Conservation (phyloP, 2,113 vertebrate genomes). For the Xyrauchen texanus region DNA sequence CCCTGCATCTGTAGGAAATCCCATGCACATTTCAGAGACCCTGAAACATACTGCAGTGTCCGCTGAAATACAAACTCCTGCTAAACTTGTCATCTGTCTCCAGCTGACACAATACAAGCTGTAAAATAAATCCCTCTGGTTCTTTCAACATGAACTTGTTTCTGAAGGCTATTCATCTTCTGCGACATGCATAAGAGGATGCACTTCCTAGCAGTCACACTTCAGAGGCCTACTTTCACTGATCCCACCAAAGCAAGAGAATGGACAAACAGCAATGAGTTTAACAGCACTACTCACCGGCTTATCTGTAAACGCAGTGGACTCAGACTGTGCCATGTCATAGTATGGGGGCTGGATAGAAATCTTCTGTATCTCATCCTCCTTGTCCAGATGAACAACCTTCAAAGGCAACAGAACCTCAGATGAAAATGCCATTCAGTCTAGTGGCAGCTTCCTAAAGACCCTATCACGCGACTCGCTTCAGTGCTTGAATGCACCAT, state of each 20-base stretch:
- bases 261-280: slow-evolving; percentile 16
- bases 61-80: not conserved
- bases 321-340: slow-evolving; percentile 82
- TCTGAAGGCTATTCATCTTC: slow-evolving; percentile 26
- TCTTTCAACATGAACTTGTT: slow-evolving; percentile 4
- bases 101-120: slow-evolving; percentile 11
- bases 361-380: slow-evolving; percentile 83
- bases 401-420: slow-evolving; percentile 65
- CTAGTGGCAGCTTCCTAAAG: not conserved
- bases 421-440: slow-evolving; percentile 27
- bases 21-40: not conserved
- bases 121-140: slow-evolving; percentile 19
- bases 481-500: not conserved
- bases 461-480: not conserved
- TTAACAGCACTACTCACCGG: slow-evolving; percentile 77
- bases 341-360: slow-evolving; percentile 85
- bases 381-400: slow-evolving; percentile 87
- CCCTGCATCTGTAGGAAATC: not conserved
- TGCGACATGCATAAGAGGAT: slow-evolving; percentile 27
- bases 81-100: slow-evolving; percentile 25
- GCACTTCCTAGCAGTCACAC: not conserved
- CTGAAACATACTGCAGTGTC: not conserved
- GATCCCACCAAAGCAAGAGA: slow-evolving; percentile 16
- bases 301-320: slow-evolving; percentile 80
- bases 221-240: not conserved